phyloP scores from a whole-genome alignment of 2,797 vertebrate genomes.

The Oreortyx pictus region DNA sequence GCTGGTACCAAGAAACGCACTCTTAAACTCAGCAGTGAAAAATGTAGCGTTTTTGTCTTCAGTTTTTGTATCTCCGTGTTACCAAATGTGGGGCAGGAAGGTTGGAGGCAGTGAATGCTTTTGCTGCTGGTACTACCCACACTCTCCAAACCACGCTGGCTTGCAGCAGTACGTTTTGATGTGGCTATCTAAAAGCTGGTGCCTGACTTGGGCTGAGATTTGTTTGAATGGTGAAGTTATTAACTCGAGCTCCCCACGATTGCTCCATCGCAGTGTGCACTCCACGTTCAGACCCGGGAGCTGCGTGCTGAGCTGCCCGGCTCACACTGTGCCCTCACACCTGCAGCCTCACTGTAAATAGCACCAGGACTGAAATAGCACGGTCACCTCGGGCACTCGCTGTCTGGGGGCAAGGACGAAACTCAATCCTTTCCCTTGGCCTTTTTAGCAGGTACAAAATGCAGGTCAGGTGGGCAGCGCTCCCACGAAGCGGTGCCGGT shows the following conservation, averaged over 20 bases:
- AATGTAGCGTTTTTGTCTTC: not conserved
- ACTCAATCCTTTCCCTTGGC: not conserved
- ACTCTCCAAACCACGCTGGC: not conserved
- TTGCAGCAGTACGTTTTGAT: accelerated
- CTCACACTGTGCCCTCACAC: accelerated
- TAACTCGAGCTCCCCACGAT: not conserved
- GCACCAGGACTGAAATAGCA: accelerated
- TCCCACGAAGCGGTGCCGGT: accelerated
- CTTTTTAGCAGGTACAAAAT: not conserved
- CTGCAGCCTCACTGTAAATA: not conserved
- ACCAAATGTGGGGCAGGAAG: not conserved
- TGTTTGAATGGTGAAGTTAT: not conserved
- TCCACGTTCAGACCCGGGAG: not conserved
- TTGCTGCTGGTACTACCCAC: not conserved
- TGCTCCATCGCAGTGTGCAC: not conserved
- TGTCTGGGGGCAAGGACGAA: not conserved
- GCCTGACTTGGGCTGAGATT: not conserved
- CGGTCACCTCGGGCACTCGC: not conserved
- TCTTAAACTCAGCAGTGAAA: not conserved
- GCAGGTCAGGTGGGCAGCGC: accelerated
- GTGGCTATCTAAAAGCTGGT: not conserved
- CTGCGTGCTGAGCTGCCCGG: accelerated
- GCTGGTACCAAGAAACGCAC: not conserved
- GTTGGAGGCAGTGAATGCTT: not conserved
- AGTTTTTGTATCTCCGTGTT: not conserved